These are phyloP conservation scores for Symphodus melops DNA, from an alignment of 2,113 vertebrate species.

Conservation along the genomic window DNA sequence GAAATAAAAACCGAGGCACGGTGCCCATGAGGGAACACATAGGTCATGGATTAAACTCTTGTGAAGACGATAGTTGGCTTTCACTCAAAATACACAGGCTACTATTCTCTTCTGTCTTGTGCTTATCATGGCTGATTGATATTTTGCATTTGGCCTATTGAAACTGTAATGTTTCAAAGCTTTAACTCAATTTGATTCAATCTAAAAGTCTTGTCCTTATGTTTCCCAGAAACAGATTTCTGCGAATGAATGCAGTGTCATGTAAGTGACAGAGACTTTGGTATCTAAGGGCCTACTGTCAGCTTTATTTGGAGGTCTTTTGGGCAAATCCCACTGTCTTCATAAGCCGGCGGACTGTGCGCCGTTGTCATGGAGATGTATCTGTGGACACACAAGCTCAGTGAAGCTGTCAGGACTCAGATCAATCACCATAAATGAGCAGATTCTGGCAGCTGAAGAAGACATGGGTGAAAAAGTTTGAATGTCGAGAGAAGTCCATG, in stretches of 20 bases:
- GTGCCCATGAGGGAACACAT: background rate
- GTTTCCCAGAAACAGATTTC: background rate
- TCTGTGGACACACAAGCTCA: background rate
- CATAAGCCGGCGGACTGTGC: background rate
- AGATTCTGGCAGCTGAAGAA: background rate
- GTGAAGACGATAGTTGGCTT: background rate
- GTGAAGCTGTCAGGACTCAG: background rate
- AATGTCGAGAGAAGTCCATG: no score
- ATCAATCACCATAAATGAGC: background rate
- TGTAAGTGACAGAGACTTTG: background rate
- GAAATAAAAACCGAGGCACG: background rate
- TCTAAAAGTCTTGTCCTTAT: background rate
- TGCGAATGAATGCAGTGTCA: background rate
- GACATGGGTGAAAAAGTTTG: background rate
- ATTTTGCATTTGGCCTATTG: background rate
- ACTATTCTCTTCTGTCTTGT: background rate
- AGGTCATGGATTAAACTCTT: background rate
- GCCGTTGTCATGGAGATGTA: conserved; percentile 33
- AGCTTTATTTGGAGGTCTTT: conserved; percentile 2
- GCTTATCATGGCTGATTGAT: background rate
- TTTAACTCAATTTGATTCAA: no score
- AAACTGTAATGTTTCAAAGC: no score
- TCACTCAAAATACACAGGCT: background rate
- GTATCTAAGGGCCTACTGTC: background rate
- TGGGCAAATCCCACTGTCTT: background rate